Conservation (phyloP, 2,113 vertebrate genomes). For the Neodon shergylaensis region DNA sequence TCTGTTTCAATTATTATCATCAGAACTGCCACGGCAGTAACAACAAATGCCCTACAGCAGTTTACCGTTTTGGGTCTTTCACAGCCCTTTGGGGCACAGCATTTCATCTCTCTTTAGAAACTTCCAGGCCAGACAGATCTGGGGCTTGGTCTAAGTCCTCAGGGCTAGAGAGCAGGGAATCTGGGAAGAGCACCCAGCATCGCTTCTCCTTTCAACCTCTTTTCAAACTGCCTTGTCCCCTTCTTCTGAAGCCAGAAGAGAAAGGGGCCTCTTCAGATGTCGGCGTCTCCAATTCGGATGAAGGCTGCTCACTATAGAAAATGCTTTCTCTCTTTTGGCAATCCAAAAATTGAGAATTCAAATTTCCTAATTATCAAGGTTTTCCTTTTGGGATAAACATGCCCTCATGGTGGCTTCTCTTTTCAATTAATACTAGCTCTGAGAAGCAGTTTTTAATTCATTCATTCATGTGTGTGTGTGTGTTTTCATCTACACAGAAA, state of each 20-base stretch:
- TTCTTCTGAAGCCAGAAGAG: neutral
- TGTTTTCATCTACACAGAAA: conserved; percentile 28
- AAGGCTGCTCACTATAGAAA: neutral
- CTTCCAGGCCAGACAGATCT: neutral
- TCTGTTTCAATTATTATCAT: conserved; percentile 46
- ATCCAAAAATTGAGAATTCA: conserved; percentile 26
- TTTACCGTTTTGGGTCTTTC: neutral
- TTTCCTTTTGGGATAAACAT: conserved; percentile 34
- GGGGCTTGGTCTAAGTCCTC: neutral
- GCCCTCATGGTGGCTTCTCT: neutral
- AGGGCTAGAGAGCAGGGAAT: neutral
- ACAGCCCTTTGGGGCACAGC: neutral
- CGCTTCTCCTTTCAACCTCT: neutral
- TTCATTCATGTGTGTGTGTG: neutral
- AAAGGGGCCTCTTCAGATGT: neutral
- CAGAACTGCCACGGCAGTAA: neutral
- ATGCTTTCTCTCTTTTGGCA: neutral
- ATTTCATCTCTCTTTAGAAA: neutral
- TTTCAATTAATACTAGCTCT: neutral
- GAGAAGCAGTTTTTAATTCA: conserved; percentile 6
- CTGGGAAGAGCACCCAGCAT: neutral
- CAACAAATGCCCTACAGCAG: neutral
- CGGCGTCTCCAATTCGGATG: neutral
- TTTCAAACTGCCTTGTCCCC: neutral
- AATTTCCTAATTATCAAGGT: conserved; percentile 21